These are phyloP conservation scores for Morus bassanus DNA, from an alignment of 2,797 vertebrate genomes.

Conservation along the genomic window DNA sequence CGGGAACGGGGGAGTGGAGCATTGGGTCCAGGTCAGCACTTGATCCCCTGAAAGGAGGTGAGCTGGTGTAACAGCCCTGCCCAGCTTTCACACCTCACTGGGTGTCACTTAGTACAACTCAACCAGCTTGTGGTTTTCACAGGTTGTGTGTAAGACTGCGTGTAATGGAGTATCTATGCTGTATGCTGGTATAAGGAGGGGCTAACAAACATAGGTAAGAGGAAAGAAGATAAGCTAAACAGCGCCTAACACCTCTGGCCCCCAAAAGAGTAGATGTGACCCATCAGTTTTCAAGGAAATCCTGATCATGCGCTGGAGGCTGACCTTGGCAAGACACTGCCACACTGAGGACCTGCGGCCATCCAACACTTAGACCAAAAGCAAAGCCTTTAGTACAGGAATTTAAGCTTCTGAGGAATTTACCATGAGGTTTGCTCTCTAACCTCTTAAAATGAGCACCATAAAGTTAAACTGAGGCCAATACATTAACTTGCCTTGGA, in stretches of 20 bases:
- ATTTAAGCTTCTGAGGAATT: neutral
- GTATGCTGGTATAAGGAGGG: rapidly evolving
- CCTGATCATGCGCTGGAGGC: rapidly evolving
- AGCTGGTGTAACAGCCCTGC: neutral
- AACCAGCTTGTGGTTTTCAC: neutral
- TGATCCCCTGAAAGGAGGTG: neutral
- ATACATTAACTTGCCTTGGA: neutral
- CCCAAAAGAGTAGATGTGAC: neutral
- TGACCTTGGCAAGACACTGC: neutral
- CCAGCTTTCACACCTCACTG: rapidly evolving
- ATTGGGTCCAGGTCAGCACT: neutral
- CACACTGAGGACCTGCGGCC: neutral
- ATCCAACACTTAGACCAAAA: neutral
- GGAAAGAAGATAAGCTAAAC: neutral
- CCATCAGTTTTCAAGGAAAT: neutral
- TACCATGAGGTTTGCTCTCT: neutral
- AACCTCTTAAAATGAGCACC: too few relatives aligned
- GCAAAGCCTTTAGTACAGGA: neutral
- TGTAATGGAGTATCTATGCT: rapidly evolving
- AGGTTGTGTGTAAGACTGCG: rapidly evolving
- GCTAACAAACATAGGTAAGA: neutral
- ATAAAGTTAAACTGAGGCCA: neutral
- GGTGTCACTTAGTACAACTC: neutral
- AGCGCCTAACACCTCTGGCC: neutral
- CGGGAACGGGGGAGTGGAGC: neutral